Evolutionary conservation across 1,140 invertebrate genomes (phyloP).

Genomic region (Anastatus disparis): DNA sequence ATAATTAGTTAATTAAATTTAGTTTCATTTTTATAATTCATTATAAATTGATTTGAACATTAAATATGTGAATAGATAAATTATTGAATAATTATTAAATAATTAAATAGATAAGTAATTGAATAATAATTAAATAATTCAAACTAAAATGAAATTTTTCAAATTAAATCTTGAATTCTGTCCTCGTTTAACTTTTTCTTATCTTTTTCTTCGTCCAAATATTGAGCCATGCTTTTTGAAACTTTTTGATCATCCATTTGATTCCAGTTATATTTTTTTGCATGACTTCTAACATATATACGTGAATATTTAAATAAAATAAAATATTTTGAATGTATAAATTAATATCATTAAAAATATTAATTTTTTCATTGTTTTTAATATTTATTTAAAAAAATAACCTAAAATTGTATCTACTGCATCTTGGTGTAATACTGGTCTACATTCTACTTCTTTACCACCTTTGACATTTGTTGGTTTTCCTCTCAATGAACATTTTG

Average conservation of each 20-base stretch:
- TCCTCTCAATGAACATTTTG: not conserved
- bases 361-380: not conserved
- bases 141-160: too few species aligned
- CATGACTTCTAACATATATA: not conserved
- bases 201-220: not conserved
- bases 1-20: too few species aligned
- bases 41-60: too few species aligned
- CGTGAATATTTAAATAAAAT: not conserved
- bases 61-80: too few species aligned
- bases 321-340: not conserved
- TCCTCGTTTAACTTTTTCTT: not conserved
- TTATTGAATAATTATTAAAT: too few species aligned
- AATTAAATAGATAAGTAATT: too few species aligned
- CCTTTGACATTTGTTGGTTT: not conserved
- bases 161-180: too few species aligned
- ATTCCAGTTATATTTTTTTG: not conserved
- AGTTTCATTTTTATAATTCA: too few species aligned
- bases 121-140: too few species aligned
- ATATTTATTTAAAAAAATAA: not conserved
- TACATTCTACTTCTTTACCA: not conserved
- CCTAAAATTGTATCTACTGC: not conserved
- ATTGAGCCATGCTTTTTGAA: not conserved
- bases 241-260: not conserved
- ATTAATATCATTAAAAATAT: not conserved
- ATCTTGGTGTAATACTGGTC: not conserved